Evolutionary conservation across 2,113 vertebrate genomes (phyloP).

Genomic region (Onychostruthus taczanowskii): DNA sequence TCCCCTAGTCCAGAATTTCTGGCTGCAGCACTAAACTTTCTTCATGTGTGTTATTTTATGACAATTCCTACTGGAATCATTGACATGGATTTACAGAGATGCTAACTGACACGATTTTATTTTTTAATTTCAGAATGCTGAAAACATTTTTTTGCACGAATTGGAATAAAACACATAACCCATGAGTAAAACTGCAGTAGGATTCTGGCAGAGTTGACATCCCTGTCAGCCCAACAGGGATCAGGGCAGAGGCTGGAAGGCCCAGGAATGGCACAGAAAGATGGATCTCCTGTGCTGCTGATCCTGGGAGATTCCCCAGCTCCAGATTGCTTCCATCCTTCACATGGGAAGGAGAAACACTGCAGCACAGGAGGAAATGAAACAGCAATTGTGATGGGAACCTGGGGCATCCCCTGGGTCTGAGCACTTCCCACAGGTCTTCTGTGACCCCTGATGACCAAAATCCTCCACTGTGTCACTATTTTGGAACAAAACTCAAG

Average conservation of each 20-base stretch:
- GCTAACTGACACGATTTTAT: neutral
- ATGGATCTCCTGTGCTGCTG: neutral
- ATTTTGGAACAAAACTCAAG: neutral
- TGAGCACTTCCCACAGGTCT: neutral
- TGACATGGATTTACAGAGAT: neutral
- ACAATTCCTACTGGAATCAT: neutral
- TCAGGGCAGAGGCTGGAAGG: neutral
- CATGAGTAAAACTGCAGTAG: neutral
- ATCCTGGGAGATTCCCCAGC: neutral
- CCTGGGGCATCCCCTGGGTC: neutral
- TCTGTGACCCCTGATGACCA: neutral
- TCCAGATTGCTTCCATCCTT: neutral
- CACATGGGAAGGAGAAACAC: neutral
- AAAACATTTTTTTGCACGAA: neutral
- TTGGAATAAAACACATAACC: neutral
- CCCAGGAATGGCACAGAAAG: neutral
- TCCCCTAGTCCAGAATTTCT: neutral
- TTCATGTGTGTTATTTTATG: neutral
- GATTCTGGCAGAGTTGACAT: neutral
- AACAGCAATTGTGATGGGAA: neutral
- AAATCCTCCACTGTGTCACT: neutral
- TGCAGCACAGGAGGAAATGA: neutral
- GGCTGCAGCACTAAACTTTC: neutral
- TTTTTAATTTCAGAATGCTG: neutral
- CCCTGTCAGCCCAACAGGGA: neutral